These are phyloP conservation scores for Panzeria rudis DNA, from an alignment of 2,888 invertebrate genomes.

Conservation along the genomic window DNA sequence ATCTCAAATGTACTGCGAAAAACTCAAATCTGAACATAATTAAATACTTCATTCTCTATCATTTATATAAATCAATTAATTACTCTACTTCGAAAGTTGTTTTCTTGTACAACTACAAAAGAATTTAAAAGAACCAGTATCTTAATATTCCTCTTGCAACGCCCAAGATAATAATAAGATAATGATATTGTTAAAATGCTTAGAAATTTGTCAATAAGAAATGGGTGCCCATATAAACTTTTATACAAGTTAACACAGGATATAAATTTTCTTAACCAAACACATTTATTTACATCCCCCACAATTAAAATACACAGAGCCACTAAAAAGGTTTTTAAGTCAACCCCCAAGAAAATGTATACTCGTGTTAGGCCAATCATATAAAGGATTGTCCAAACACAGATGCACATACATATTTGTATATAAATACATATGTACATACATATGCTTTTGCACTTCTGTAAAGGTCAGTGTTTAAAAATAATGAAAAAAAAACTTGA, in stretches of 20 bases:
- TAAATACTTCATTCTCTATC: too few species aligned
- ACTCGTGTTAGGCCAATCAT: background rate
- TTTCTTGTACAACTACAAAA: too few species aligned
- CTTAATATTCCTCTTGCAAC: background rate
- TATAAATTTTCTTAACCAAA: background rate
- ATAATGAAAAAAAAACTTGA: conserved; percentile 9
- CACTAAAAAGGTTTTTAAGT: conserved; percentile 13
- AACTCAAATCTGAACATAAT: too few species aligned
- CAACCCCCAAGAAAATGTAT: conserved; percentile 18
- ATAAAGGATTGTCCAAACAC: conserved; percentile 21
- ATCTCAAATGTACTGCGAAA: too few species aligned
- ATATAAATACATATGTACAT: background rate
- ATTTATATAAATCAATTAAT: too few species aligned
- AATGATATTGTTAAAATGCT: too few species aligned
- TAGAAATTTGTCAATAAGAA: background rate
- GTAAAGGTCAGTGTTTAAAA: conserved; percentile 56
- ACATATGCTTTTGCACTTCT: conserved; percentile 29
- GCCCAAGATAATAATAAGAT: background rate
- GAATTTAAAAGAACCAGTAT: too few species aligned
- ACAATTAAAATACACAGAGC: background rate
- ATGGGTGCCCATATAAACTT: background rate
- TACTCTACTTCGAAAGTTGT: too few species aligned
- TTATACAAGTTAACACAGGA: background rate
- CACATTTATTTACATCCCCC: background rate
- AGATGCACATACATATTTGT: background rate